These are phyloP conservation scores for Aythya baeri DNA, from an alignment of 2,113 vertebrate species.

Conservation along the genomic window DNA sequence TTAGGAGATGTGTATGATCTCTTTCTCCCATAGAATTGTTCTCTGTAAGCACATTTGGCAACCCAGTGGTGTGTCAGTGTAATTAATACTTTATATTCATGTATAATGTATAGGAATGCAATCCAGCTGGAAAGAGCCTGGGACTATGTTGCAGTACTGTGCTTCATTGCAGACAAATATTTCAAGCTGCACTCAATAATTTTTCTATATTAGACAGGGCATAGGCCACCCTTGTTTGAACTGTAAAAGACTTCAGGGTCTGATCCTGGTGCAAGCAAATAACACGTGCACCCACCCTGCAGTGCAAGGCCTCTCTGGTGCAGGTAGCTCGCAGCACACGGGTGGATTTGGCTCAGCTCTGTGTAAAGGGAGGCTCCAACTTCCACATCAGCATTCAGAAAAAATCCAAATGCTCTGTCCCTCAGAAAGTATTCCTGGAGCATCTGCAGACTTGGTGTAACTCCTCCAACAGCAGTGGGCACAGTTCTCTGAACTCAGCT, in stretches of 20 bases:
- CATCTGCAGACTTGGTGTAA: neutral
- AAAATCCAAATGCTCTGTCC: neutral
- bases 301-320: neutral
- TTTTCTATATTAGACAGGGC: neutral
- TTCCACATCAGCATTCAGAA: rapidly evolving
- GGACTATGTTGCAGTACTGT: neutral
- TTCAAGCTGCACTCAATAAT: neutral
- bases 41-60: neutral
- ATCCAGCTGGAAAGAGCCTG: neutral
- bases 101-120: neutral
- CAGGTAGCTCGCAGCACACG: rapidly evolving
- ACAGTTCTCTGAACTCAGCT: rapidly evolving
- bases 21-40: rapidly evolving
- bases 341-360: rapidly evolving
- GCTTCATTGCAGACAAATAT: neutral
- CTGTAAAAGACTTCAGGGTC: neutral
- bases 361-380: rapidly evolving
- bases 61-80: neutral
- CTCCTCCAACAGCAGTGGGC: rapidly evolving
- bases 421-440: neutral
- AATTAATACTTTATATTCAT: neutral
- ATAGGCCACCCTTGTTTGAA: neutral
- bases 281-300: neutral
- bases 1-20: neutral
- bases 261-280: rapidly evolving